Percentiles rank a stretch among this genome's conserved stretches.
Evolutionary conservation across 2,888 invertebrate species (phyloP).

Genomic region (Perizoma affinitatum): DNA sequence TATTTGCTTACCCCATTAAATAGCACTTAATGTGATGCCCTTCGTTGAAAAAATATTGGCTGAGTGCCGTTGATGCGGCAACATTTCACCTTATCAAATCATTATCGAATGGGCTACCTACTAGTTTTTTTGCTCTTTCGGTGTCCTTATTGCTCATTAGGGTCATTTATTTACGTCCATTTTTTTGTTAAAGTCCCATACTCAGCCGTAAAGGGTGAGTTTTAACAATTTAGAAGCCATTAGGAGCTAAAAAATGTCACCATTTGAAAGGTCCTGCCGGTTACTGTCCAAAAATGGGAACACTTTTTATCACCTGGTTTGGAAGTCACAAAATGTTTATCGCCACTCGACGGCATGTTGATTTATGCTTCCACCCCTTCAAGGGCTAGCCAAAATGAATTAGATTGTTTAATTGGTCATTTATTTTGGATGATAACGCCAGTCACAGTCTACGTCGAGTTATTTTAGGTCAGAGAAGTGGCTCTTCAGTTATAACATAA

Average conservation of each 20-base stretch:
- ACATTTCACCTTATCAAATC: slow-evolving; percentile 66
- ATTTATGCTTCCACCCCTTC: slow-evolving; percentile 80
- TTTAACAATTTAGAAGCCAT: slow-evolving; percentile 77
- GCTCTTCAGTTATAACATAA: slow-evolving; percentile 53
- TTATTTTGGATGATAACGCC: slow-evolving; percentile 78
- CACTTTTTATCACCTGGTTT: slow-evolving; percentile 81
- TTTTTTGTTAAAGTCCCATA: slow-evolving; percentile 70
- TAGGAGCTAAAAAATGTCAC: slow-evolving; percentile 80
- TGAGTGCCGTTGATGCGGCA: slow-evolving; percentile 57
- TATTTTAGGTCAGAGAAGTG: slow-evolving; percentile 68
- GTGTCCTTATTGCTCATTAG: slow-evolving; percentile 60
- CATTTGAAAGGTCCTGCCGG: slow-evolving; percentile 68
- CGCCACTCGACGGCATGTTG: slow-evolving; percentile 79
- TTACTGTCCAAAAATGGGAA: slow-evolving; percentile 73
- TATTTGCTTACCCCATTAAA: slow-evolving; percentile 78
- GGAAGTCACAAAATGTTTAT: slow-evolving; percentile 84
- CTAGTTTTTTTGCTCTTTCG: slow-evolving; percentile 58
- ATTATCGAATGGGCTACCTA: slow-evolving; percentile 66
- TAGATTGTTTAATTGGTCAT: slow-evolving; percentile 83
- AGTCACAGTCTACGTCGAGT: slow-evolving; percentile 54
- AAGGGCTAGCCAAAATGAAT: slow-evolving; percentile 73
- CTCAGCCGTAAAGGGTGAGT: slow-evolving; percentile 74
- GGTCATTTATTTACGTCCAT: slow-evolving; percentile 73
- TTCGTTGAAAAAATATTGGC: slow-evolving; percentile 72
- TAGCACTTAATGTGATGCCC: slow-evolving; percentile 67